Evolutionary conservation across 2,888 invertebrate species (phyloP).

Genomic region (Lithophane semibrunnea): DNA sequence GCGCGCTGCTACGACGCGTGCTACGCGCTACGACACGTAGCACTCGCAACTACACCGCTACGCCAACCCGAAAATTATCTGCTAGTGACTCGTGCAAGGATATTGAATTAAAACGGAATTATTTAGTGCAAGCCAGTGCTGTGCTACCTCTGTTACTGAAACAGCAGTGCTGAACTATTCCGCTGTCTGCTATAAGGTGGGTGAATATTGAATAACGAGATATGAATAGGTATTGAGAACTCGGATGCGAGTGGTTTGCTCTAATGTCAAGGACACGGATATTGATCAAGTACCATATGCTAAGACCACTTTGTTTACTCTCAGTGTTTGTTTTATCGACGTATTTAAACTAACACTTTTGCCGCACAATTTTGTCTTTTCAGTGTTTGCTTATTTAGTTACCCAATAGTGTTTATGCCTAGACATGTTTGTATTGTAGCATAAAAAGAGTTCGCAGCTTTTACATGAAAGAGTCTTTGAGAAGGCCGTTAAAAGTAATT

Average conservation of each 20-base stretch:
- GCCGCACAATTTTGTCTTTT: conserved; percentile 27
- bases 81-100: conserved; percentile 76
- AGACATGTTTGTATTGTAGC: conserved; percentile 26
- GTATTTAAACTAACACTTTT: conserved; percentile 53
- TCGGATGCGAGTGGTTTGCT: conserved; percentile 71
- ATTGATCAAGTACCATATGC: conserved; percentile 83
- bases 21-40: conserved; percentile 83
- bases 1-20: conserved; percentile 83
- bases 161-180: conserved; percentile 64
- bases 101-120: conserved; percentile 72
- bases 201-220: conserved; percentile 80
- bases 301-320: conserved; percentile 62
- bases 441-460: conserved; percentile 17
- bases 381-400: conserved; percentile 29
- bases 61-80: conserved; percentile 73
- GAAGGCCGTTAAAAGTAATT: conserved; percentile 74
- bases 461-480: conserved; percentile 59
- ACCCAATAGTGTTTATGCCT: conserved; percentile 30
- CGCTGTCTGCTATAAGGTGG: conserved; percentile 75
- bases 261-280: conserved; percentile 88
- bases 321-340: conserved; percentile 44
- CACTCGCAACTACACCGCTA: conserved; percentile 78
- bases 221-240: conserved; percentile 75
- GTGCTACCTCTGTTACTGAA: conserved; percentile 70
- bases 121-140: conserved; percentile 71